Evolutionary conservation across 1,140 invertebrate genomes (phyloP).

Genomic region (Homalodisca vitripennis): DNA sequence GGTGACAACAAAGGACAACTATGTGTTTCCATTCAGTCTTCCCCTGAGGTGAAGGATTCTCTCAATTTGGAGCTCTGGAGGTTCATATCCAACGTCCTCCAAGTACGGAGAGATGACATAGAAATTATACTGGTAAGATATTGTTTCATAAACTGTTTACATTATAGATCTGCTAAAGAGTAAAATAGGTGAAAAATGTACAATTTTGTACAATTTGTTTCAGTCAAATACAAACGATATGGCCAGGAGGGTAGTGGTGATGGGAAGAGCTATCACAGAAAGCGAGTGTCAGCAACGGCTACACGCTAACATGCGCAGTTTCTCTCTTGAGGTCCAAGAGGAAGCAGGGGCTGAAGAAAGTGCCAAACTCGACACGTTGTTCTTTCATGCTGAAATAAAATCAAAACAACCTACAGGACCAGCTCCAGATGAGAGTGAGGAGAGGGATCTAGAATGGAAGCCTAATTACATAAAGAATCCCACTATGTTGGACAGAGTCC

Average conservation of each 20-base stretch:
- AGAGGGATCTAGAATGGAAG: not conserved
- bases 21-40: not conserved
- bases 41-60: not conserved
- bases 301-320: not conserved
- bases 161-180: no score
- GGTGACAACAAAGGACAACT: no score
- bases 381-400: not conserved
- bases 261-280: not conserved
- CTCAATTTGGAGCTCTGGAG: slow-evolving; percentile 8
- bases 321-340: not conserved
- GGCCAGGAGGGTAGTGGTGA: slow-evolving; percentile 3
- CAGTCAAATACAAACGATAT: not conserved
- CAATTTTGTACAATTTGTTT: not conserved
- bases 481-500: not conserved
- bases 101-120: not conserved
- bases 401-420: not conserved
- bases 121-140: slow-evolving; percentile 11
- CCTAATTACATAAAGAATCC: slow-evolving; percentile 1
- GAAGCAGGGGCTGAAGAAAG: not conserved
- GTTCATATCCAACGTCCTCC: not conserved
- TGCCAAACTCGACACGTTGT: not conserved
- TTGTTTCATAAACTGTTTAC: no score
- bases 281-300: slow-evolving; percentile 4
- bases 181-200: not conserved
- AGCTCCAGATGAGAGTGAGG: not conserved